Conservation (phyloP, 2,888 invertebrate genomes). For the Drosophila trichaetosa region DNA sequence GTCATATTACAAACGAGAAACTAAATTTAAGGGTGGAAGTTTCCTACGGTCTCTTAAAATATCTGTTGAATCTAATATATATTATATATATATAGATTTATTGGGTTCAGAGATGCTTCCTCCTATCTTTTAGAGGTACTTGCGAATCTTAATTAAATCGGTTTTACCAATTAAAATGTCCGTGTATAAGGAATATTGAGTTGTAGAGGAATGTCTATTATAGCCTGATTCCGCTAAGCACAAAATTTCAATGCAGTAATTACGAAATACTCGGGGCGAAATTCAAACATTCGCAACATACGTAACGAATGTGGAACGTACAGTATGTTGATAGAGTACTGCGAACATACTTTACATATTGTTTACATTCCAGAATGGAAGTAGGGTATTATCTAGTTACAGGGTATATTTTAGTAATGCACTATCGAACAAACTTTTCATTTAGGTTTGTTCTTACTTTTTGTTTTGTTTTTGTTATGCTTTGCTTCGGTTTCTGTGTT, state of each 20-base stretch:
- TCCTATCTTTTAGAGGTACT: neutral
- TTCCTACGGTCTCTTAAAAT: neutral
- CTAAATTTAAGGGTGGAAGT: neutral
- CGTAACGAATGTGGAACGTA: neutral
- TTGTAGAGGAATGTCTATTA: neutral
- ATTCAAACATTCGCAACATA: neutral
- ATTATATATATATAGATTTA: neutral
- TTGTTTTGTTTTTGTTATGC: conserved; percentile 61
- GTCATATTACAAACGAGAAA: neutral
- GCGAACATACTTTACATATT: neutral
- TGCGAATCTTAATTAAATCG: neutral
- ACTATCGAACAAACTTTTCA: neutral
- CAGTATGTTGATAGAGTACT: neutral
- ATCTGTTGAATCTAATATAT: neutral
- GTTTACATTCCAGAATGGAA: neutral
- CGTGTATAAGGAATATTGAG: neutral
- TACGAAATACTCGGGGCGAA: neutral
- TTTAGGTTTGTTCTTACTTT: conserved; percentile 21
- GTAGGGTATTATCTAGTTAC: neutral
- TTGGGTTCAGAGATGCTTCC: neutral
- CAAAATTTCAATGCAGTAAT: neutral
- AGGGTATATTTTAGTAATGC: conserved; percentile 16
- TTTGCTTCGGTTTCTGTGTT: conserved; percentile 46
- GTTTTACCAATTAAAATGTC: neutral
- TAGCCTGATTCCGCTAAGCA: neutral